These are phyloP conservation scores for Cheilosia scutellata DNA, from an alignment of 2,888 invertebrate species.

Conservation along the genomic window DNA sequence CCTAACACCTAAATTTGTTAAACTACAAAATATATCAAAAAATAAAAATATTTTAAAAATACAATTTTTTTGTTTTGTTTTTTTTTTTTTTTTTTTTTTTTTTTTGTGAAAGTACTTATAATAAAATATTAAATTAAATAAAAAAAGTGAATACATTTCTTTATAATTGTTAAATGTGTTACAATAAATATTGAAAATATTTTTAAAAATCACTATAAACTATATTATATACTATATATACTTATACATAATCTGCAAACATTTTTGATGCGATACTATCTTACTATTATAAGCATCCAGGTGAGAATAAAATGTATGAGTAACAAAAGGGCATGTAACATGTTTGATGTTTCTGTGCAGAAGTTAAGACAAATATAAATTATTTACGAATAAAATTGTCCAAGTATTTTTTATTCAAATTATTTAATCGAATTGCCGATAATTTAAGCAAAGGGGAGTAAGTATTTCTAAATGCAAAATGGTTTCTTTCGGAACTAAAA, in stretches of 20 bases:
- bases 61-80: not conserved
- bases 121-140: conserved; percentile 38
- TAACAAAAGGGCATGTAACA: conserved; percentile 15
- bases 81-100: conserved; percentile 24
- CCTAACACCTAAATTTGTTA: conserved; percentile 14
- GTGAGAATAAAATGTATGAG: conserved; percentile 1
- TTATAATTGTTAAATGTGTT: conserved; percentile 70
- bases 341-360: conserved; percentile 64
- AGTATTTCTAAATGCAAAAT: too few relatives aligned
- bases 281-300: conserved; percentile 46
- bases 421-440: not conserved
- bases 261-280: conserved; percentile 56
- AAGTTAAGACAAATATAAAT: conserved; percentile 73
- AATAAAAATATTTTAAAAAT: conserved; percentile 24
- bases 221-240: conserved; percentile 51
- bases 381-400: conserved; percentile 61
- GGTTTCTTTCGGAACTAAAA: too few relatives aligned
- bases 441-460: too few relatives aligned
- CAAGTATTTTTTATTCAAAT: not conserved
- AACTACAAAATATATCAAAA: not conserved
- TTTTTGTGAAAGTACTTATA: conserved; percentile 64
- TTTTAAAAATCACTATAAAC: conserved; percentile 61
- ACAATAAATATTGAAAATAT: conserved; percentile 59
- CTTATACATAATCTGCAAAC: conserved; percentile 66
- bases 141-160: conserved; percentile 52